A percentile compares a stretch with the other conserved stretches of the same genome.
phyloP scores from a whole-genome alignment of 2,113 vertebrate genomes.

The Stercorarius parasiticus region DNA sequence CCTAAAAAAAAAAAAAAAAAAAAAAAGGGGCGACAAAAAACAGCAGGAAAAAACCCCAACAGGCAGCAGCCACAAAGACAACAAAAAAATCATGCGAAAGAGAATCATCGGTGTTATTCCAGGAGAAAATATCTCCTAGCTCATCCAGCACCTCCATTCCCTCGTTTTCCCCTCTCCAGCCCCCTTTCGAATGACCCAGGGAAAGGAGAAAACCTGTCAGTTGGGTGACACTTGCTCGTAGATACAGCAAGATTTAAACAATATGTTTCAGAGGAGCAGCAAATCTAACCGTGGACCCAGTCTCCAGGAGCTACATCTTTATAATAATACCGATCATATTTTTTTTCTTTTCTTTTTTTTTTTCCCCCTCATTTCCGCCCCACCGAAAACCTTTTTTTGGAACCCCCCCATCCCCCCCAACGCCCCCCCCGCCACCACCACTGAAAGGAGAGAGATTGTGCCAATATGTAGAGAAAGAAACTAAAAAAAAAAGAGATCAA shows the following conservation, averaged over 20 bases:
- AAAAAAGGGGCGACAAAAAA: fast-evolving
- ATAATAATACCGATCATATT: background rate
- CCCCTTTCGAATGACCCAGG: background rate
- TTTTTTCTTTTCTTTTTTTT: fast-evolving
- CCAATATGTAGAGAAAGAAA: background rate
- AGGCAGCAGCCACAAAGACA: background rate
- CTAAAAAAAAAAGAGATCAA: background rate
- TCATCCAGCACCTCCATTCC: background rate
- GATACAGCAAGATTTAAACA: background rate
- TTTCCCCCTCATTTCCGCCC: background rate
- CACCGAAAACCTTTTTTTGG: background rate
- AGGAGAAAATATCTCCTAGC: background rate
- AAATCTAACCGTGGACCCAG: background rate
- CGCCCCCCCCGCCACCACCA: background rate
- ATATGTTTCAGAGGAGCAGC: constrained; percentile 15
- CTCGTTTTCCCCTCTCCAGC: background rate
- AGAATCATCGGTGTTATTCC: background rate
- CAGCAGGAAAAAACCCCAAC: background rate
- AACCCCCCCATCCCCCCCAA: background rate
- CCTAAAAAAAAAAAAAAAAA: background rate
- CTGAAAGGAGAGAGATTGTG: background rate
- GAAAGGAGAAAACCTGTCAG: constrained; percentile 8
- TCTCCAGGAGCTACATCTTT: background rate
- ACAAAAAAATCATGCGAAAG: background rate
- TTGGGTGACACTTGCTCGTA: constrained; percentile 49